These are phyloP conservation scores for Chondrilla cf. caribensis DNA, from an alignment of 37 sponge, comb jelly and placozoan genomes.

Conservation along the genomic window DNA sequence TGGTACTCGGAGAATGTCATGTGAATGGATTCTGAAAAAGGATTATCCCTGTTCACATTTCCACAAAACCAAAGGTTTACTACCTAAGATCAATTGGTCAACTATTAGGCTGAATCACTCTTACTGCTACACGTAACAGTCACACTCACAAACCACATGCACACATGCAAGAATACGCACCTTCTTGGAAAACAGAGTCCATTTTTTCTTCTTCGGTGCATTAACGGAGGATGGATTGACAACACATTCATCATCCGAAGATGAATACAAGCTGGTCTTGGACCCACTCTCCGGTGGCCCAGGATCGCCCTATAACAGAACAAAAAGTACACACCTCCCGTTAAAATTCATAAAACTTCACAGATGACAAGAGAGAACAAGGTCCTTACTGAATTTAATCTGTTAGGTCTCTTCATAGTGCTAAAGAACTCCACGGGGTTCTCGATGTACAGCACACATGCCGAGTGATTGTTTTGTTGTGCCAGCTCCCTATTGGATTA, in stretches of 20 bases:
- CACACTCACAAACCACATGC: too few species aligned
- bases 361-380: too few species aligned
- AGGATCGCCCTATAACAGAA: not conserved
- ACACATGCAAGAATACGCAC: not conserved
- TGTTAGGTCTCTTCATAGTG: not conserved
- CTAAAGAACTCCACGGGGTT: slow-evolving; percentile 28
- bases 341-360: too few species aligned
- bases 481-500: slow-evolving; percentile 53
- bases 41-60: too few species aligned
- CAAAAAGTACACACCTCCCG: not conserved
- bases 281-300: not conserved
- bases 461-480: slow-evolving; percentile 36
- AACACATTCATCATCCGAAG: slow-evolving; percentile 12
- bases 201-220: slow-evolving; percentile 27
- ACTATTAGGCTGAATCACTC: too few species aligned
- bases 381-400: not conserved
- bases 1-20: too few species aligned
- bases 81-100: too few species aligned
- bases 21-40: too few species aligned
- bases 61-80: too few species aligned
- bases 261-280: slow-evolving; percentile 6
- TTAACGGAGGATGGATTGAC: not conserved
- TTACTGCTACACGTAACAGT: too few species aligned
- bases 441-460: slow-evolving; percentile 54
- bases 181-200: slow-evolving; percentile 28